A percentile compares a stretch with the other conserved stretches of the same genome.
phyloP scores from a whole-genome alignment of 2,113 vertebrate species.

The Martes martes region DNA sequence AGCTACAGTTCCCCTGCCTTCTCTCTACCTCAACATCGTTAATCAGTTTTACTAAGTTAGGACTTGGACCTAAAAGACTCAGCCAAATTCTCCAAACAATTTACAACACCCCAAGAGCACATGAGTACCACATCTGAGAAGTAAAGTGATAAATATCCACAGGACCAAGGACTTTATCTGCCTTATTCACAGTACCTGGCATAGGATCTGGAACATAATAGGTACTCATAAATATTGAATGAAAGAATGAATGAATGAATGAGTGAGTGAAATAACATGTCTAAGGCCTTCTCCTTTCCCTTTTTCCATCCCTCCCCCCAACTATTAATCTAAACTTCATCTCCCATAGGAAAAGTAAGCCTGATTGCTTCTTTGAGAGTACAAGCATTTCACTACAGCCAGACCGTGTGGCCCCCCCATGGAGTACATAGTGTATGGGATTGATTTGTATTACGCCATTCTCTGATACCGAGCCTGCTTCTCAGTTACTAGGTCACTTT shows the following conservation, averaged over 20 bases:
- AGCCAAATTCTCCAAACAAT: neutral
- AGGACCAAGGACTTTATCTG: neutral
- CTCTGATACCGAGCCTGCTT: neutral
- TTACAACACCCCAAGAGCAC: neutral
- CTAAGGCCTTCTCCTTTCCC: neutral
- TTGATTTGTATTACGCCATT: neutral
- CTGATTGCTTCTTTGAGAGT: neutral
- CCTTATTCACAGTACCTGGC: neutral
- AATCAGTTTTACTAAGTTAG: constrained; percentile 26
- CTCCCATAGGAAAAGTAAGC: neutral
- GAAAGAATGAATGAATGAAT: neutral
- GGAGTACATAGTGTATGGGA: neutral
- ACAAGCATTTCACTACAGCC: neutral
- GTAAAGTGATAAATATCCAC: neutral
- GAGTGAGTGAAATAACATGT: neutral
- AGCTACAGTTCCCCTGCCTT: neutral
- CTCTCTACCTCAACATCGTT: neutral
- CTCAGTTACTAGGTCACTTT: neutral
- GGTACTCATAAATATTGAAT: neutral
- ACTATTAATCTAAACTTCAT: neutral
- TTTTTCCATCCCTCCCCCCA: neutral
- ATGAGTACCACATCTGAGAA: neutral
- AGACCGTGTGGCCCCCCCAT: neutral
- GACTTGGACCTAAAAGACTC: neutral
- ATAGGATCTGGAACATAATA: neutral